Evolutionary conservation across 2,888 invertebrate genomes (phyloP).

Genomic region (Carpatolechia fugitivella): DNA sequence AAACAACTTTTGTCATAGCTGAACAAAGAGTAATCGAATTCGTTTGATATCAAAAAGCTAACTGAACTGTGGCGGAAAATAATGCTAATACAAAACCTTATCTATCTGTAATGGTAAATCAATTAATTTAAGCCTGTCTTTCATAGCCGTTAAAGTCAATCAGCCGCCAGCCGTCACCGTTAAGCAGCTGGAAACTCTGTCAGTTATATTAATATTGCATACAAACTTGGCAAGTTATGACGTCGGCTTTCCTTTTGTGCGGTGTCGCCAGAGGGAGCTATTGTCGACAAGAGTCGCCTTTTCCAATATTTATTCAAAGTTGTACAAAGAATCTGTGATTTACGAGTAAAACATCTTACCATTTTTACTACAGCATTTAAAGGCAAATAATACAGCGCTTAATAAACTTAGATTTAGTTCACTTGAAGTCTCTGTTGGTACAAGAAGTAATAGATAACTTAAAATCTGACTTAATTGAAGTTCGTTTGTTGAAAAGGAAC

Average conservation of each 20-base stretch:
- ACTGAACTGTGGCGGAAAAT: too few relatives aligned
- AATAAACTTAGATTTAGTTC: not conserved
- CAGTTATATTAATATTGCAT: constrained; percentile 4
- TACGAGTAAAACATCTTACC: too few relatives aligned
- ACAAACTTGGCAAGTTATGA: not conserved
- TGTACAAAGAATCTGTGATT: not conserved
- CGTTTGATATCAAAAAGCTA: too few relatives aligned
- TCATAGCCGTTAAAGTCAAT: not conserved
- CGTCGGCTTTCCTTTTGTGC: not conserved
- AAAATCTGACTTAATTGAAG: too few relatives aligned
- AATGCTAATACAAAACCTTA: too few relatives aligned
- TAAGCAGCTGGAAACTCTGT: not conserved
- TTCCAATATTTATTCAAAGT: not conserved
- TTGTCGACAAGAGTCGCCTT: not conserved
- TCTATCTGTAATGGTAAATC: not conserved
- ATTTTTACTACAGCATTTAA: not conserved
- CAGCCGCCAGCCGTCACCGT: not conserved
- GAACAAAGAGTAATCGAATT: too few relatives aligned
- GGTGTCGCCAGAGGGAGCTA: not conserved
- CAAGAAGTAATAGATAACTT: too few relatives aligned
- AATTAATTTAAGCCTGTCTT: not conserved
- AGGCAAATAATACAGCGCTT: not conserved
- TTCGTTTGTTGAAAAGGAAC: not conserved
- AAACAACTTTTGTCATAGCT: too few relatives aligned
- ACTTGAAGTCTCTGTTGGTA: not conserved